A percentile compares a stretch with the other conserved stretches of the same genome.
These are phyloP conservation scores for Phrynocephalus guinanensis DNA, from an alignment of 2,797 vertebrate genomes.

Conservation along the genomic window DNA sequence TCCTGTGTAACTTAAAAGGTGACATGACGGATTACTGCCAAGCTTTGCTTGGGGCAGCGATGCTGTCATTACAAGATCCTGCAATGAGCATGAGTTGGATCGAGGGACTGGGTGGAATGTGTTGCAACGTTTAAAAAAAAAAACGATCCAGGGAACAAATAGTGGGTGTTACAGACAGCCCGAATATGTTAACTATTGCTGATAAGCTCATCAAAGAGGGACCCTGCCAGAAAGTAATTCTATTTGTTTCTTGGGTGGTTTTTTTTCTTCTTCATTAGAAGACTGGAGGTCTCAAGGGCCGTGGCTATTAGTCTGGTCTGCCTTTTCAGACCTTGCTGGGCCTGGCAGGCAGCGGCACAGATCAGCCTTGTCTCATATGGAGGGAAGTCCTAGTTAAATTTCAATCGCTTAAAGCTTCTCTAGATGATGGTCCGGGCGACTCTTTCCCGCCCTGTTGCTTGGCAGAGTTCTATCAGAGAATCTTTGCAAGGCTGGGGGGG, in stretches of 20 bases:
- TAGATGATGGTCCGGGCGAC: neutral
- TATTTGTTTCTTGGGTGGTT: constrained; percentile 16
- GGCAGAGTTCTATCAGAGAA: neutral
- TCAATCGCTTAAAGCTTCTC: constrained; percentile 11
- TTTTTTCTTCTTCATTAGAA: constrained; percentile 4
- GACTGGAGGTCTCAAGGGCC: neutral
- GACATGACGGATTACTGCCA: too few relatives aligned
- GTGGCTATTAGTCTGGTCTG: neutral
- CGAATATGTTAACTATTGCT: constrained; percentile 32
- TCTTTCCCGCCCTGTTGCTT: neutral
- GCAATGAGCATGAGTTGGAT: neutral
- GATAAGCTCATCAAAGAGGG: constrained; percentile 25
- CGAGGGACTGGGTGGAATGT: neutral
- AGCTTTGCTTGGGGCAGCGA: too few relatives aligned
- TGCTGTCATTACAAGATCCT: neutral
- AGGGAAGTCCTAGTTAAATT: constrained; percentile 11
- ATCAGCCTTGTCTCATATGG: neutral
- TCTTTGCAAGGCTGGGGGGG: neutral
- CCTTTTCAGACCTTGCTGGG: too few relatives aligned
- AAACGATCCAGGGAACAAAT: neutral
- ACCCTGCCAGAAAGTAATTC: neutral
- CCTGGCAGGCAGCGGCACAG: too few relatives aligned
- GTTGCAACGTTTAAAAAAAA: neutral
- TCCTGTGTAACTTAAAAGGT: too few relatives aligned
- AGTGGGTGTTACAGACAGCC: neutral